These are phyloP conservation scores for Columbina picui DNA, from an alignment of 2,113 vertebrate genomes.

Conservation along the genomic window DNA sequence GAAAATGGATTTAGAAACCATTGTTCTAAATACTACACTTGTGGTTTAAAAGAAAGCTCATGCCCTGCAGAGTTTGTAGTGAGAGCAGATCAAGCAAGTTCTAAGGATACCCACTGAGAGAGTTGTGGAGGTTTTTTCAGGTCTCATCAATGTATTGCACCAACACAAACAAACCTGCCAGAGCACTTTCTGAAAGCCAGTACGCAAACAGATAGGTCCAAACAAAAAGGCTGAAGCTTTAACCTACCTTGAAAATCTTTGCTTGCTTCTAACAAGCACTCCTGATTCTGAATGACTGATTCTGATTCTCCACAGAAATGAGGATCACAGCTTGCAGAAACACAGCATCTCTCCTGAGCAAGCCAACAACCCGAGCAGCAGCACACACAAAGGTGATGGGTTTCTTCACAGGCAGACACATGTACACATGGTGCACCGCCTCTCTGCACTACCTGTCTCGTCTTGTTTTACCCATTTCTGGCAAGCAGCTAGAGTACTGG, in stretches of 20 bases:
- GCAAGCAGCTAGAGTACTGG: constrained; percentile 17
- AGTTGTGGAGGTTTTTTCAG: constrained; percentile 24
- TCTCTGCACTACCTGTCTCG: constrained; percentile 16
- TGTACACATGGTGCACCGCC: background rate
- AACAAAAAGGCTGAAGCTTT: background rate
- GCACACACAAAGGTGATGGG: background rate
- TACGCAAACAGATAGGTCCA: background rate
- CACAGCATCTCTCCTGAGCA: background rate
- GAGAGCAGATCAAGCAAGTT: background rate
- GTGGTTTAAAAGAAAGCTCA: background rate
- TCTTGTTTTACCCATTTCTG: constrained; percentile 16
- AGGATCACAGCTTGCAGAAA: background rate
- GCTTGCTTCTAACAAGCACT: constrained; percentile 15
- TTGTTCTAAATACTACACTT: background rate
- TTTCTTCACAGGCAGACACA: constrained; percentile 23
- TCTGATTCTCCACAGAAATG: background rate
- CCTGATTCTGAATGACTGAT: background rate
- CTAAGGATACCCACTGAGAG: background rate
- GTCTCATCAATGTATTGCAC: background rate
- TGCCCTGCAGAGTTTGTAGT: constrained; percentile 12
- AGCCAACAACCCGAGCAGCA: background rate
- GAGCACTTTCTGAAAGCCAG: constrained; percentile 4
- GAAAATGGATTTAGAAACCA: constrained; percentile 2
- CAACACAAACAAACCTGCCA: constrained; percentile 23
- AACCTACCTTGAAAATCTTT: background rate